A percentile compares a stretch with the other conserved stretches of the same genome.
These are phyloP conservation scores for Callopanchax toddi DNA, from an alignment of 2,113 vertebrate genomes.

Conservation along the genomic window DNA sequence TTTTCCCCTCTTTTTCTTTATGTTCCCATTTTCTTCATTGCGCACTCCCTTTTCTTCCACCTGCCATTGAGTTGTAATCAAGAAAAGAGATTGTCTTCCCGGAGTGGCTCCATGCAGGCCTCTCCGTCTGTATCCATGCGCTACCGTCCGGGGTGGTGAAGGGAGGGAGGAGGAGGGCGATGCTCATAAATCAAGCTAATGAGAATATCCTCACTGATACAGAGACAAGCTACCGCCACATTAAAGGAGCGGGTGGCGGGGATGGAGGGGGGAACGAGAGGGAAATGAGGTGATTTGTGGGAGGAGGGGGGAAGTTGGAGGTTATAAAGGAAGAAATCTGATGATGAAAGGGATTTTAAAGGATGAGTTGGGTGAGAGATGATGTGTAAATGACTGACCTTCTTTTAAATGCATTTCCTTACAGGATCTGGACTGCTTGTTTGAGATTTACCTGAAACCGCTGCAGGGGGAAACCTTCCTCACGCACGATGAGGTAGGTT, in stretches of 20 bases:
- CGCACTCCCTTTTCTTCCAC: slow-evolving; percentile 21
- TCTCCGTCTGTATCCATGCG: slow-evolving; percentile 33
- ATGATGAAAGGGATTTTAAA: slow-evolving; percentile 34
- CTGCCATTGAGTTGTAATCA: slow-evolving; percentile 57
- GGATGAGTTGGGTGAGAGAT: background rate
- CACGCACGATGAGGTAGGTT: slow-evolving; percentile 92
- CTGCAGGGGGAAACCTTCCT: slow-evolving; percentile 95
- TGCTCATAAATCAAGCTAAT: slow-evolving; percentile 76
- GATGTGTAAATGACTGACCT: slow-evolving; percentile 21
- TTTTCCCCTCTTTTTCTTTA: slow-evolving; percentile 2
- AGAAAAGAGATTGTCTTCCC: slow-evolving; percentile 37
- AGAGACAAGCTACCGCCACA: slow-evolving; percentile 57
- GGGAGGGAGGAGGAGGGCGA: slow-evolving; percentile 20
- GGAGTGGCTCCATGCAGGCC: slow-evolving; percentile 34
- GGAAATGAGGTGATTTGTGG: slow-evolving; percentile 15
- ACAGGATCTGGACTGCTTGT: slow-evolving; percentile 93
- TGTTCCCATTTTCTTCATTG: slow-evolving; percentile 14
- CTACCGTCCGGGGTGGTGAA: slow-evolving; percentile 20
- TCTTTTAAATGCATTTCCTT: background rate
- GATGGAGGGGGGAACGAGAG: slow-evolving; percentile 11
- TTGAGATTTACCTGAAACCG: slow-evolving; percentile 94
- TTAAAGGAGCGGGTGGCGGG: slow-evolving; percentile 37
- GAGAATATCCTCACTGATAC: slow-evolving; percentile 69
- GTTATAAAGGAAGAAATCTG: slow-evolving; percentile 33
- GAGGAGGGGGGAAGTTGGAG: slow-evolving; percentile 26